These are phyloP conservation scores for Plutomurus gul DNA, from an alignment of 1,140 invertebrate species.

Conservation along the genomic window DNA sequence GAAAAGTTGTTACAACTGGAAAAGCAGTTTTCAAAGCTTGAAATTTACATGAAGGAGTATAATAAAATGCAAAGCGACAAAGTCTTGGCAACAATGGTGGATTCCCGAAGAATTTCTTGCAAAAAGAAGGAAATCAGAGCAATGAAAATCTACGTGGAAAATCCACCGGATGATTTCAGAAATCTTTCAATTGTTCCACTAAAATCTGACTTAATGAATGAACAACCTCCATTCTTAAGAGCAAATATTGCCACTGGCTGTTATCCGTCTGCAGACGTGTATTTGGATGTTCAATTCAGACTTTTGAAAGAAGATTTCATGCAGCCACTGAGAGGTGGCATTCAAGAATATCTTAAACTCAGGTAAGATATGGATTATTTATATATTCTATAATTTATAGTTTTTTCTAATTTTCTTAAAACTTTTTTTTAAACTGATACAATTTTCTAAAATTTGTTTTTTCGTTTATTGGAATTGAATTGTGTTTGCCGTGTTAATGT, in stretches of 20 bases:
- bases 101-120: neutral
- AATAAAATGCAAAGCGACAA: neutral
- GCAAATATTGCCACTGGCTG: slow-evolving; percentile 58
- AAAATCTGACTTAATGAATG: neutral
- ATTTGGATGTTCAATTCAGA: slow-evolving; percentile 65
- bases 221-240: slow-evolving; percentile 56
- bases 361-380: neutral
- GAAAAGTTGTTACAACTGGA: too few relatives aligned
- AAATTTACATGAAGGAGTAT: too few relatives aligned
- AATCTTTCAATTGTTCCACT: neutral
- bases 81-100: neutral
- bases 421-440: too few relatives aligned
- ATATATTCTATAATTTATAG: neutral
- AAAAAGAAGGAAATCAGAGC: neutral
- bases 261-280: slow-evolving; percentile 60
- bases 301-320: slow-evolving; percentile 69
- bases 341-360: slow-evolving; percentile 56
- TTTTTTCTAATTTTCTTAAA: neutral
- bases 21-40: too few relatives aligned
- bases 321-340: slow-evolving; percentile 63
- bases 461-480: too few relatives aligned
- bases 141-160: neutral
- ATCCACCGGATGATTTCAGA: neutral
- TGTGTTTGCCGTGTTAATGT: too few relatives aligned
- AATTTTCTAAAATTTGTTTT: too few relatives aligned